These are phyloP conservation scores for Drosophila sp. DNA, from an alignment of 1,140 invertebrate genomes.

Conservation along the genomic window DNA sequence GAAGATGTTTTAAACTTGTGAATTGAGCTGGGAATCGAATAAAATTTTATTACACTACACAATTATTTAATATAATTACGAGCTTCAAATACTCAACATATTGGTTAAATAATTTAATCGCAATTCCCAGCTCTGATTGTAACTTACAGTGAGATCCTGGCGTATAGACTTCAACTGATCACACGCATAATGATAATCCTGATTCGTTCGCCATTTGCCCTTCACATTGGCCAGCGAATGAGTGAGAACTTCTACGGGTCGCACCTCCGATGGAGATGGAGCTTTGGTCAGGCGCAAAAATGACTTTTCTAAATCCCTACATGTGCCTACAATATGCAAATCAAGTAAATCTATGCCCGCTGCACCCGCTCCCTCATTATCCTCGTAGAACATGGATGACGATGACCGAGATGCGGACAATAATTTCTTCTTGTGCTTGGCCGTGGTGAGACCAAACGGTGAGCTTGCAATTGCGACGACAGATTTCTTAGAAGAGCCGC, in stretches of 20 bases:
- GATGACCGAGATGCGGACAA: slow-evolving; percentile 47
- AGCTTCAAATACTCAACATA: too few relatives aligned
- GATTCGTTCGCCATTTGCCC: slow-evolving; percentile 93
- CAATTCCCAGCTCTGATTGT: slow-evolving; percentile 54
- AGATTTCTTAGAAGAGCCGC: slow-evolving; percentile 74
- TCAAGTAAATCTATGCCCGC: slow-evolving; percentile 90
- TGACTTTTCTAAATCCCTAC: slow-evolving; percentile 96
- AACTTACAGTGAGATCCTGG: slow-evolving; percentile 97
- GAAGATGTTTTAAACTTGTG: neutral
- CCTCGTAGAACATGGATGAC: slow-evolving; percentile 63
- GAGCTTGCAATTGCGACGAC: slow-evolving; percentile 81
- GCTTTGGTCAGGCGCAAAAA: slow-evolving; percentile 98
- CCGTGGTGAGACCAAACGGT: slow-evolving; percentile 77
- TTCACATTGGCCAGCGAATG: slow-evolving; percentile 96
- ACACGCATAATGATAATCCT: slow-evolving; percentile 98
- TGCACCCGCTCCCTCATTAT: slow-evolving; percentile 85
- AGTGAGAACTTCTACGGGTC: slow-evolving; percentile 93
- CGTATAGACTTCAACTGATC: slow-evolving; percentile 99
- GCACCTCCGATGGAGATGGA: slow-evolving; percentile 95
- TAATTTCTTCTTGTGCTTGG: slow-evolving; percentile 75
- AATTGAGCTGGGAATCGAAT: too few relatives aligned
- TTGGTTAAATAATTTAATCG: too few relatives aligned
- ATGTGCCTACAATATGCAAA: slow-evolving; percentile 96
- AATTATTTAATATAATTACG: too few relatives aligned
- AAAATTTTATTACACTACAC: too few relatives aligned